Conservation (phyloP, 2,797 vertebrate species). For the Micromesistius poutassou region DNA sequence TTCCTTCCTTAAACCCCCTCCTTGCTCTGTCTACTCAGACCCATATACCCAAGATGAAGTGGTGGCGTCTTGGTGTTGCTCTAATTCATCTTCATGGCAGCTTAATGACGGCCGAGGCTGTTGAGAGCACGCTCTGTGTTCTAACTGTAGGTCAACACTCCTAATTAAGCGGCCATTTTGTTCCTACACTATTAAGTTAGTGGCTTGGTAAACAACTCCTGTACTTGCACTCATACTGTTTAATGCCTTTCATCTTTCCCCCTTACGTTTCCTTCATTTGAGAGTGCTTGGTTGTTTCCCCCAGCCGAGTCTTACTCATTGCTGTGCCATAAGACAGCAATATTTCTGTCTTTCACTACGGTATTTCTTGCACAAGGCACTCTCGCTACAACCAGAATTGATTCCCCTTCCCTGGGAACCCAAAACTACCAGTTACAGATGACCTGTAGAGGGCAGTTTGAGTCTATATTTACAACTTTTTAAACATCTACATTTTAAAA, state of each 20-base stretch:
- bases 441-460: too few relatives aligned
- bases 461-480: too few relatives aligned
- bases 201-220: neutral
- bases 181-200: neutral
- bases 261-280: neutral
- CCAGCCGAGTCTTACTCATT: neutral
- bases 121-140: constrained; percentile 25
- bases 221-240: neutral
- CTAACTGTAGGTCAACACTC: constrained; percentile 37
- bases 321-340: too few relatives aligned
- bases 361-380: too few relatives aligned
- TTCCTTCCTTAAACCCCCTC: neutral
- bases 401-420: neutral
- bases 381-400: neutral
- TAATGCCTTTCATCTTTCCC: neutral
- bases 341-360: too few relatives aligned
- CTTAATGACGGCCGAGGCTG: constrained; percentile 25
- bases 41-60: neutral
- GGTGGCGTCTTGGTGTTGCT: neutral
- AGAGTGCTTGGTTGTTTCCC: neutral
- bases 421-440: too few relatives aligned
- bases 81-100: neutral
- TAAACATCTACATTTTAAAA: too few relatives aligned
- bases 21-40: neutral
- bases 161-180: constrained; percentile 49